Conservation (phyloP, 2,888 invertebrate species). For the Tachina fera region DNA sequence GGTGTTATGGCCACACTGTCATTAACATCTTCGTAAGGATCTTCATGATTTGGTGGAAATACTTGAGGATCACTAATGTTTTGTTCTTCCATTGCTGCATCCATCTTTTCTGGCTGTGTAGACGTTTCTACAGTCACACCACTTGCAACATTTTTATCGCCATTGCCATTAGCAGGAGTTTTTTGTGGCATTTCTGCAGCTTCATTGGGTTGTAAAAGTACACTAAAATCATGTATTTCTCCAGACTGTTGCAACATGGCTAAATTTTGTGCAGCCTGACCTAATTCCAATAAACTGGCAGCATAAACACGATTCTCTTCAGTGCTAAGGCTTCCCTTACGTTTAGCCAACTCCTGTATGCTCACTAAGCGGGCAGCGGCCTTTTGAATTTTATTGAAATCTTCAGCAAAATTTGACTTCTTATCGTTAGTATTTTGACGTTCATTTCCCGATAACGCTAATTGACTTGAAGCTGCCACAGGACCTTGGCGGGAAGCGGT, state of each 20-base stretch:
- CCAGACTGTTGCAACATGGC: slow-evolving; percentile 84
- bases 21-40: slow-evolving; percentile 81
- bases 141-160: slow-evolving; percentile 12
- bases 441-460: not conserved
- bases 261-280: slow-evolving; percentile 85
- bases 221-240: slow-evolving; percentile 84
- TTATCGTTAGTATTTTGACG: slow-evolving; percentile 46
- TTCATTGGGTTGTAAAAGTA: slow-evolving; percentile 79
- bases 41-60: slow-evolving; percentile 79
- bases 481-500: slow-evolving; percentile 57
- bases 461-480: slow-evolving; percentile 41
- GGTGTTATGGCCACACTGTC: slow-evolving; percentile 83
- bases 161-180: not conserved
- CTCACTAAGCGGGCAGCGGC: slow-evolving; percentile 85
- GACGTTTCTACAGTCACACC: slow-evolving; percentile 72
- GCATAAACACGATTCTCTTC: slow-evolving; percentile 85
- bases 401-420: slow-evolving; percentile 83
- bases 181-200: slow-evolving; percentile 14
- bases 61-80: slow-evolving; percentile 77
- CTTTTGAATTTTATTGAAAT: slow-evolving; percentile 85
- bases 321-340: slow-evolving; percentile 84
- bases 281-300: slow-evolving; percentile 84
- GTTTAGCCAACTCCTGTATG: slow-evolving; percentile 86
- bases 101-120: slow-evolving; percentile 73
- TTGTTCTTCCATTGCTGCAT: slow-evolving; percentile 78